Evolutionary conservation across 2,113 vertebrate genomes (phyloP).

Genomic region (Variabilichromis moorii): DNA sequence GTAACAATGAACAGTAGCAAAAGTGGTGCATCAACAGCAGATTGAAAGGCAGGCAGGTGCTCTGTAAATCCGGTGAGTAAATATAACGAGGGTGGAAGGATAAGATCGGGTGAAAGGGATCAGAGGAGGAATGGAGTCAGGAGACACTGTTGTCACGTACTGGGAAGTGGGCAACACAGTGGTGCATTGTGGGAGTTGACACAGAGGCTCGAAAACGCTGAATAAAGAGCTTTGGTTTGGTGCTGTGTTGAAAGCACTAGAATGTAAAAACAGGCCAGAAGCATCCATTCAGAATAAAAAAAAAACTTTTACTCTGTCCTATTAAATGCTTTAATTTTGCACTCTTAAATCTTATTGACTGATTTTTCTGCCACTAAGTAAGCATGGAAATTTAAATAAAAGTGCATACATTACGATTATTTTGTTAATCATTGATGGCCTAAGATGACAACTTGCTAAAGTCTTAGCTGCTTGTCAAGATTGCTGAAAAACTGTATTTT

Average conservation of each 20-base stretch:
- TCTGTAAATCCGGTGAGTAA: conserved; percentile 34
- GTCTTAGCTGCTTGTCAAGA: background rate
- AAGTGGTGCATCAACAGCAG: background rate
- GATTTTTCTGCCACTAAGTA: background rate
- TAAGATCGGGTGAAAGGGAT: background rate
- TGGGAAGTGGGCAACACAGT: background rate
- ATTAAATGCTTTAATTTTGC: background rate
- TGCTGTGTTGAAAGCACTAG: background rate
- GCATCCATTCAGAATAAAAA: background rate
- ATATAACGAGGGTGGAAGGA: conserved; percentile 19
- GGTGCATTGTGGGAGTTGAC: conserved; percentile 28
- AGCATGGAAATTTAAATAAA: background rate
- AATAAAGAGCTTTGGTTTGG: background rate
- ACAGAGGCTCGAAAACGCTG: background rate
- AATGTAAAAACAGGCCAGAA: background rate
- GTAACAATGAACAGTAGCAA: background rate
- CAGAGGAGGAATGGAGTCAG: background rate
- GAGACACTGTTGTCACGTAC: background rate
- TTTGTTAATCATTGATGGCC: background rate
- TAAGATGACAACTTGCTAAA: background rate
- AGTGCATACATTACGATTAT: background rate
- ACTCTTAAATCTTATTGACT: background rate
- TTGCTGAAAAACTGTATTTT: background rate
- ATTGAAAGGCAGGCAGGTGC: background rate
- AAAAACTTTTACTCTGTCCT: background rate